Evolutionary conservation across 2,113 vertebrate species (phyloP), one percentile per base, ranked within the genome.

Genomic region (Dromiciops gliroides): DNA sequence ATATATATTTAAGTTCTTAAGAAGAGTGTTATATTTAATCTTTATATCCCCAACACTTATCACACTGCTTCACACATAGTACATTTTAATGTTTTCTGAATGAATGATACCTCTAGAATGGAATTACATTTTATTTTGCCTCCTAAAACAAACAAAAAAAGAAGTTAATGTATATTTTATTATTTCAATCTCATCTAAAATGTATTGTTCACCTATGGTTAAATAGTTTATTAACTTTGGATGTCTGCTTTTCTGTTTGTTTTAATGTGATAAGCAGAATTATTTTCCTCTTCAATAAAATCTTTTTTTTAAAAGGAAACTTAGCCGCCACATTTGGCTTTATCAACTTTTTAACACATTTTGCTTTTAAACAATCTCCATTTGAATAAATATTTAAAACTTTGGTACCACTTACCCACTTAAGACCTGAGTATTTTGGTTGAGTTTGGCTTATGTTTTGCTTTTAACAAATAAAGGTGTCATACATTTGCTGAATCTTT

Each of bases 211-310:
- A 53, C 16, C 89, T 48, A 50, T 67, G 8, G 23, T 49, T 91
- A 91, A 93, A 49, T 92, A 89, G 8, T 28, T 94, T 91, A n/a
- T 92, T 91, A 92, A 75, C 14, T 75, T n/a, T 16, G n/a, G 4
- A 19, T 44, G 1, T 83, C 16, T 75, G 28, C 26, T 89, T 8
- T 56, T 94, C 92, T n/a, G n/a, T n/a, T n/a, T n/a, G n/a, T 89
- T 89, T 28, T 10, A 89, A 95, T 52, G 24, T 44, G 1, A 23
- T 47, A 4, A 37, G 1, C 90, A 91, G 37, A 48, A 48, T 91
- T 92, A 91, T 91, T 91, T 93, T 10, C 16, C 28, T 51, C 16
- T 83, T n/a, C n/a, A 44, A 83, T 44, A 44, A 44, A 75, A 75
- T 19, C 6, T 44, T 23, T 83, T 83, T 83, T 44, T 83, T 23